Percentiles rank a stretch among this genome's conserved stretches.
These are phyloP conservation scores for Lithophane socia DNA, from an alignment of 2,888 invertebrate species.

Conservation along the genomic window DNA sequence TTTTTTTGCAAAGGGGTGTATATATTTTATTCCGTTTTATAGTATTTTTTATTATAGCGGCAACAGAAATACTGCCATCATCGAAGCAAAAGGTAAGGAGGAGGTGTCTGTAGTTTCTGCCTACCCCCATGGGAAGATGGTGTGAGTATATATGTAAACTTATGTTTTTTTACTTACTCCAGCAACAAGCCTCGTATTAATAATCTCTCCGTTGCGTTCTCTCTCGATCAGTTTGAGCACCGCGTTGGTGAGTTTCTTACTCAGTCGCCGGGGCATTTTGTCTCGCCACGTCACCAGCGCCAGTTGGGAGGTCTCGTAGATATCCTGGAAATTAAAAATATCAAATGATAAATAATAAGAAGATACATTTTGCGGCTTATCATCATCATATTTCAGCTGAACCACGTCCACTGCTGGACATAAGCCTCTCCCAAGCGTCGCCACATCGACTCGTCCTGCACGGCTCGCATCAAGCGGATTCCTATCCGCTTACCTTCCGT, in stretches of 20 bases:
- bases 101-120: no score
- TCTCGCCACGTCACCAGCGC: conserved; percentile 99
- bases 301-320: conserved; percentile 99
- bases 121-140: no score
- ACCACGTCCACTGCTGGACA: not conserved
- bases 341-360: not conserved
- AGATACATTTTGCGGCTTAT: not conserved
- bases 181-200: conserved; percentile 98
- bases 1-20: no score
- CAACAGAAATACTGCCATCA: no score
- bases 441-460: no score
- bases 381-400: not conserved
- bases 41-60: no score
- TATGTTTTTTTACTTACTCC: conserved; percentile 91
- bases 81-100: no score
- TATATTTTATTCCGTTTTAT: no score
- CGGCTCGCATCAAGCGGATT: no score
- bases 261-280: conserved; percentile 97
- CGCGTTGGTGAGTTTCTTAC: conserved; percentile 99
- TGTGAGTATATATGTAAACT: no score
- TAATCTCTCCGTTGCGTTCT: conserved; percentile 98
- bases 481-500: conserved; percentile 76
- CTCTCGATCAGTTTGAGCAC: conserved; percentile 98
- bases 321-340: conserved; percentile 89
- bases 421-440: not conserved